Evolutionary conservation across 2,888 invertebrate species (phyloP).

Genomic region (Drosophila lacicola): DNA sequence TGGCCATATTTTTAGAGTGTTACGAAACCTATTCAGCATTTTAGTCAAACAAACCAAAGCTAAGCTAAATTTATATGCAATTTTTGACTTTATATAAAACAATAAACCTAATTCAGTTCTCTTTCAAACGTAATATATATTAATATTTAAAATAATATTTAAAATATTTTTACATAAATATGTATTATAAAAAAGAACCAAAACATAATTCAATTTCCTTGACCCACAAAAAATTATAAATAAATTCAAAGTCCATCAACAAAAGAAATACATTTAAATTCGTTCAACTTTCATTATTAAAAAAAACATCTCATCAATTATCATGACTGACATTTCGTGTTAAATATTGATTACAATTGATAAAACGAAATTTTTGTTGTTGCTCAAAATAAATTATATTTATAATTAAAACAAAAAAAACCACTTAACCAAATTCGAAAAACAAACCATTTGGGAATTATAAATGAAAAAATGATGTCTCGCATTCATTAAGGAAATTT

Average conservation of each 20-base stretch:
- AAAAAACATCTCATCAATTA: background rate
- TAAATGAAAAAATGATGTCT: background rate
- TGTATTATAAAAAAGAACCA: background rate
- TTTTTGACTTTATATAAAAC: no score
- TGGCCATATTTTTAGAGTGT: slow-evolving; percentile 30
- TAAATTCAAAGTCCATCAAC: background rate
- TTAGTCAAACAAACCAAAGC: background rate
- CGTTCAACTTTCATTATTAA: background rate
- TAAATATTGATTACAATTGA: no score
- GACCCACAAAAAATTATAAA: background rate
- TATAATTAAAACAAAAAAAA: background rate
- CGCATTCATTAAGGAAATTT: background rate
- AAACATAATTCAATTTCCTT: background rate
- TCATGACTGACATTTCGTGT: background rate
- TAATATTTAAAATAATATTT: background rate
- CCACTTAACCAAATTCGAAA: background rate
- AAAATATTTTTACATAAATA: background rate
- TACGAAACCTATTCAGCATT: slow-evolving; percentile 5
- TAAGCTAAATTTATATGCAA: background rate
- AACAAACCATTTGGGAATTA: background rate
- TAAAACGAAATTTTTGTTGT: background rate
- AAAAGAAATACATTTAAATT: background rate
- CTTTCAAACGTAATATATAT: background rate
- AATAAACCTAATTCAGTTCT: no score
- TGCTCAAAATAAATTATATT: background rate